A percentile compares a stretch with the other conserved stretches of the same genome.
Conservation (phyloP, 2,797 vertebrate genomes). For the Ambastaia sidthimunki region DNA sequence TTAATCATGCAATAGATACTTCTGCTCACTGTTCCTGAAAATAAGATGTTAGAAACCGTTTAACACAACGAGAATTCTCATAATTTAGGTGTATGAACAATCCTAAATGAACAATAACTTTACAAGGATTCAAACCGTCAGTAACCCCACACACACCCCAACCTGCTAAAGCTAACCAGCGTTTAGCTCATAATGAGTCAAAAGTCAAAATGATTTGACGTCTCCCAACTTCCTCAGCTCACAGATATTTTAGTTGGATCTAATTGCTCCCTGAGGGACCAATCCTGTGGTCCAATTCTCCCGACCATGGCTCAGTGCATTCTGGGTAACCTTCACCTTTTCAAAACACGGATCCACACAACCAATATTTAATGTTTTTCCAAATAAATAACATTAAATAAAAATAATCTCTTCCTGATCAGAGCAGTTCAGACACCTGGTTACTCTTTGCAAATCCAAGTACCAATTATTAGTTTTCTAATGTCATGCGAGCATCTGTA, state of each 20-base stretch:
- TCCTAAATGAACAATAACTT: too few relatives aligned
- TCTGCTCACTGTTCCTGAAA: background rate
- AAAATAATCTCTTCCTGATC: too few relatives aligned
- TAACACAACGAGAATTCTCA: background rate
- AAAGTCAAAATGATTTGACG: constrained; percentile 79
- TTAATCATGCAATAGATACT: background rate
- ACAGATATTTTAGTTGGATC: constrained; percentile 70
- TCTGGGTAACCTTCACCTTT: constrained; percentile 60
- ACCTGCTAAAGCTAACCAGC: constrained; percentile 66
- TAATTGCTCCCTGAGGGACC: constrained; percentile 96
- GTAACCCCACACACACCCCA: constrained; percentile 40
- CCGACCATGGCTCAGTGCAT: constrained; percentile 75
- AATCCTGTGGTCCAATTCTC: constrained; percentile 80
- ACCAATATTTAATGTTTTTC: background rate
- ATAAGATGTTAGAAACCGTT: background rate
- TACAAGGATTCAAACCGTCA: background rate
- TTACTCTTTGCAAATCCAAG: too few relatives aligned
- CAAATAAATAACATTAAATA: background rate
- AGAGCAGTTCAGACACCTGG: too few relatives aligned
- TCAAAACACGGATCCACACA: background rate
- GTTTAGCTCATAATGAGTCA: constrained; percentile 80
- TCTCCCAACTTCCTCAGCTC: constrained; percentile 76
- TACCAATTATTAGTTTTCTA: too few relatives aligned
- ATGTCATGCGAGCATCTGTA: background rate
- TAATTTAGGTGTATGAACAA: too few relatives aligned